Evolutionary conservation across 2,113 vertebrate species (phyloP).

Genomic region (Odontesthes bonariensis): DNA sequence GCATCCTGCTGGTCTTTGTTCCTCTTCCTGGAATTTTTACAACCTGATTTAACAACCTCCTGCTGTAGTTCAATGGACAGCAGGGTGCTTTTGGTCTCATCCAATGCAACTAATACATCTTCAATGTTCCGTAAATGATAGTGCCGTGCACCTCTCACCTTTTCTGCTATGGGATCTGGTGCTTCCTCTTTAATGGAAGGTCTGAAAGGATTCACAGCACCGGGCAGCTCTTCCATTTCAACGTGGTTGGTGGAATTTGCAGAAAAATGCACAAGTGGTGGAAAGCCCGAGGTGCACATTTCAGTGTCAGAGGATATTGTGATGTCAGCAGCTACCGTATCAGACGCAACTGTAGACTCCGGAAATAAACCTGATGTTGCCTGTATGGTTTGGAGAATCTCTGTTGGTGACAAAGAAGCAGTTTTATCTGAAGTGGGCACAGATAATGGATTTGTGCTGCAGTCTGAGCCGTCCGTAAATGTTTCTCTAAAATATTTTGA

Average conservation of each 20-base stretch:
- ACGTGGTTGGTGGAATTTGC: not conserved
- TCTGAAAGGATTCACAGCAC: constrained; percentile 13
- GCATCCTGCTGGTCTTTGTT: constrained; percentile 70
- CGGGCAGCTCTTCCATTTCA: constrained; percentile 3
- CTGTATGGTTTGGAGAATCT: constrained; percentile 6
- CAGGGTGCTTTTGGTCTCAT: constrained; percentile 59
- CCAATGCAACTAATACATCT: constrained; percentile 13
- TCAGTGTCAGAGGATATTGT: constrained; percentile 28
- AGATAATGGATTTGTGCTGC: not conserved
- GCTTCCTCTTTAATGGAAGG: not conserved
- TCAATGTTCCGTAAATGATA: constrained; percentile 35
- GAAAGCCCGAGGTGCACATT: constrained; percentile 15
- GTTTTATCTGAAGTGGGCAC: not conserved
- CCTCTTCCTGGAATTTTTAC: constrained; percentile 78
- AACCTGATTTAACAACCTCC: constrained; percentile 58
- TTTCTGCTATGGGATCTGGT: constrained; percentile 2
- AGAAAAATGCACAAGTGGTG: constrained; percentile 1
- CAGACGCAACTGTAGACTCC: constrained; percentile 6
- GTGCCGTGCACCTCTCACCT: constrained; percentile 3
- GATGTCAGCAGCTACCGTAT: not conserved
- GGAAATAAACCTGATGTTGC: constrained; percentile 6
- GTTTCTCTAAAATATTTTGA: not conserved
- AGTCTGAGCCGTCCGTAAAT: not conserved
- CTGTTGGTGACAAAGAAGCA: not conserved
- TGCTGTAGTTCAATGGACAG: constrained; percentile 25